phyloP scores from a whole-genome alignment of 2,888 invertebrate genomes.

The Lucinisca nassula region DNA sequence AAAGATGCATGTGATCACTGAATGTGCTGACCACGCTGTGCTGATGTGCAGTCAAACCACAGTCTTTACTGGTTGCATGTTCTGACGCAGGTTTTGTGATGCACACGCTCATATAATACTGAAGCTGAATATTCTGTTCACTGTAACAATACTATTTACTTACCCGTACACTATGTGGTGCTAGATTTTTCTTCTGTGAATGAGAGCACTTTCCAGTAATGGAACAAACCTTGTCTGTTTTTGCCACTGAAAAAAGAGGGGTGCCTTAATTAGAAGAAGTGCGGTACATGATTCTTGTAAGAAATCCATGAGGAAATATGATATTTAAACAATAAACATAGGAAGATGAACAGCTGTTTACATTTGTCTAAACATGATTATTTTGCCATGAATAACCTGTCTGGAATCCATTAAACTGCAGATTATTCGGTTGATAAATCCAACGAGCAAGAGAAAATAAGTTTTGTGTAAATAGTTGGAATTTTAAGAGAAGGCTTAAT shows the following conservation, averaged over 20 bases:
- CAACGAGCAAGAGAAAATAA: neutral
- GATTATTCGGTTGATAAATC: no score
- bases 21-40: neutral
- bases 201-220: neutral
- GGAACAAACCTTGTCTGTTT: neutral
- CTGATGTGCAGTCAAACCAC: neutral
- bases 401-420: neutral
- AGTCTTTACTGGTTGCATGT: no score
- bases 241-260: neutral
- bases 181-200: neutral
- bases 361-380: neutral
- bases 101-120: neutral
- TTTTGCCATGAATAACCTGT: neutral
- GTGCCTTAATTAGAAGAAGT: no score
- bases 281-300: neutral
- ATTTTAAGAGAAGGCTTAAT: neutral
- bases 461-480: neutral
- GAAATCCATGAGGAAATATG: neutral
- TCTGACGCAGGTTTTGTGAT: neutral
- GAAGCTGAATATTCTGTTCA: neutral
- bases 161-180: neutral
- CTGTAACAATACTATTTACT: neutral
- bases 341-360: no score
- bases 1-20: neutral
- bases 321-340: neutral